phyloP scores from a whole-genome alignment of 2,888 invertebrate genomes.

The Phoenoteleia sp. region DNA sequence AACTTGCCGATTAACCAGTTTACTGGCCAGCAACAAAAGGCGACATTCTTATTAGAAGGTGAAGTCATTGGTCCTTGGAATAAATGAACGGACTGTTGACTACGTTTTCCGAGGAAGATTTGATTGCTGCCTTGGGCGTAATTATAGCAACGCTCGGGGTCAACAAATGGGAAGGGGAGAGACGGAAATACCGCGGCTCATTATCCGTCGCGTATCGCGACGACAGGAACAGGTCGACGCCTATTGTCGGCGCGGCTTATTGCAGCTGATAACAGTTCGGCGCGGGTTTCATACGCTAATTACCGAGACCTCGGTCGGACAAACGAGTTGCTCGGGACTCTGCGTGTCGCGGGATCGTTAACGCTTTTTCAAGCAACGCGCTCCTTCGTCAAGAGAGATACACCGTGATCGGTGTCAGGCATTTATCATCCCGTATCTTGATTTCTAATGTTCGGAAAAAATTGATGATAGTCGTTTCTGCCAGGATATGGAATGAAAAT shows the following conservation, averaged over 20 bases:
- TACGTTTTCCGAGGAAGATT: conserved; percentile 49
- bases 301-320: neutral
- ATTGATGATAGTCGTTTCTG: too few species aligned
- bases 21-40: conserved; percentile 55
- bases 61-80: conserved; percentile 65
- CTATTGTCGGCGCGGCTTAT: conserved; percentile 28
- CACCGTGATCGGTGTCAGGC: neutral
- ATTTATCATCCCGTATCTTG: neutral
- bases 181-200: conserved; percentile 18
- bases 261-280: conserved; percentile 29
- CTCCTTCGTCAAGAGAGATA: neutral
- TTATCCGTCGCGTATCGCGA: neutral
- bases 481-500: too few species aligned
- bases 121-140: conserved; percentile 43
- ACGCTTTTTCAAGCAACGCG: neutral
- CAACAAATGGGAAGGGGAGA: neutral
- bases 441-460: neutral
- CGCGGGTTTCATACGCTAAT: conserved; percentile 10
- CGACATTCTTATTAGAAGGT: conserved; percentile 60
- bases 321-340: conserved; percentile 14
- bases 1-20: conserved; percentile 61
- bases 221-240: conserved; percentile 1
- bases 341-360: conserved; percentile 45
- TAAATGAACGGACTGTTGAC: conserved; percentile 47
- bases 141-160: conserved; percentile 34